These are phyloP conservation scores for Antheraea assamensis DNA, from an alignment of 2,888 invertebrate species.

Conservation along the genomic window DNA sequence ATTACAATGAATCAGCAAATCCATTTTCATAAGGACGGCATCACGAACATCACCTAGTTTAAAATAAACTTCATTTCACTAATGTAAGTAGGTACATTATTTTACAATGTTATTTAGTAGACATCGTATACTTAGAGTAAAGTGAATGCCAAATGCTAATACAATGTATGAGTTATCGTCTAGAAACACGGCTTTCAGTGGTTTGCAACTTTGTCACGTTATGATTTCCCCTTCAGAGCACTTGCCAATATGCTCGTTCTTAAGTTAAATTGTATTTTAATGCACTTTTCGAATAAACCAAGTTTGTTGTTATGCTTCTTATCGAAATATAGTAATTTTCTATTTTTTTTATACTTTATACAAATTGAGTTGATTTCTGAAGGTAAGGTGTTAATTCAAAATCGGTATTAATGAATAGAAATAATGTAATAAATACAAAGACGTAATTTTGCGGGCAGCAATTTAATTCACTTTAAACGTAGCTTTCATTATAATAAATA, in stretches of 20 bases:
- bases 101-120: constrained; percentile 9
- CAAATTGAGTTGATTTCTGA: background rate
- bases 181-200: constrained; percentile 17
- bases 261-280: constrained; percentile 10
- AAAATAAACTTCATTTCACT: constrained; percentile 9
- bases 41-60: too few relatives aligned
- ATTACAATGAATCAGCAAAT: too few relatives aligned
- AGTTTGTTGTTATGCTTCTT: background rate
- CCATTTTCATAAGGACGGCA: too few relatives aligned
- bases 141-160: constrained; percentile 16
- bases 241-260: constrained; percentile 13
- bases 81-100: background rate
- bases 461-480: too few relatives aligned
- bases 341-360: background rate
- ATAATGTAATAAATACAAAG: too few relatives aligned
- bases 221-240: constrained; percentile 18
- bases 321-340: background rate
- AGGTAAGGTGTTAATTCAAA: too few relatives aligned
- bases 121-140: background rate
- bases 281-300: background rate
- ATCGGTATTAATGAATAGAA: too few relatives aligned
- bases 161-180: constrained; percentile 21
- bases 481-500: too few relatives aligned
- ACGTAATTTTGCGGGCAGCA: too few relatives aligned
- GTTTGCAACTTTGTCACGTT: constrained; percentile 21